These are phyloP conservation scores for Scaptomyza parva DNA, from an alignment of 2,888 invertebrate genomes.

Conservation along the genomic window DNA sequence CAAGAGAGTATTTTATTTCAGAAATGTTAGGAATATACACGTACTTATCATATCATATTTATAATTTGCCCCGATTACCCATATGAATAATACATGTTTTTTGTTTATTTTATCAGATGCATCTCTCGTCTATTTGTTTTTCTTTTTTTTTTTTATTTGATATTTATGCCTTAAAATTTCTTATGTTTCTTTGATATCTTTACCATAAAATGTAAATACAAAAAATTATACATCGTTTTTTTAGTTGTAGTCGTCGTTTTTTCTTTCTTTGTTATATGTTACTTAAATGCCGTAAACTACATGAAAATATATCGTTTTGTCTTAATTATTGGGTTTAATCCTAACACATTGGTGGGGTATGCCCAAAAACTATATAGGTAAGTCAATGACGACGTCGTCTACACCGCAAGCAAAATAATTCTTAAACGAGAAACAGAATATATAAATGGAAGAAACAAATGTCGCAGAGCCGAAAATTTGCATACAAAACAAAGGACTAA, in stretches of 20 bases:
- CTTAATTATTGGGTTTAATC: slow-evolving; percentile 60
- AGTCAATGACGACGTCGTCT: slow-evolving; percentile 41
- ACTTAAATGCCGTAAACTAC: slow-evolving; percentile 73
- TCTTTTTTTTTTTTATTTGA: slow-evolving; percentile 62
- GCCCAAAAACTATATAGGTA: slow-evolving; percentile 10
- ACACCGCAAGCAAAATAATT: slow-evolving; percentile 41
- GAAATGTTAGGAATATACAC: slow-evolving; percentile 6
- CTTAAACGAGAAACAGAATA: slow-evolving; percentile 33
- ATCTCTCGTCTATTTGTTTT: slow-evolving; percentile 64
- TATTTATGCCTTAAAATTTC: slow-evolving; percentile 68
- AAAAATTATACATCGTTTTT: slow-evolving; percentile 58
- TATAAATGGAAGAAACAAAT: slow-evolving; percentile 49
- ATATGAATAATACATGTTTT: slow-evolving; percentile 4
- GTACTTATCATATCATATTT: slow-evolving; percentile 5
- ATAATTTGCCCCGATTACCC: slow-evolving; percentile 10
- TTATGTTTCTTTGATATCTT: slow-evolving; percentile 52
- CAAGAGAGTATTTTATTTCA: slow-evolving; percentile 14
- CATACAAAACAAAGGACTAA: slow-evolving; percentile 34
- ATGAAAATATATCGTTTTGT: slow-evolving; percentile 55
- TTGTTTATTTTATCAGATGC: slow-evolving; percentile 61
- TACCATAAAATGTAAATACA: slow-evolving; percentile 67
- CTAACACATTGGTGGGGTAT: slow-evolving; percentile 59
- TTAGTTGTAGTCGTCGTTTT: slow-evolving; percentile 1
- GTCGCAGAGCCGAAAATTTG: slow-evolving; percentile 57
- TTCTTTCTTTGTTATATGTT: slow-evolving; percentile 30